Percentiles rank a stretch among this genome's conserved stretches.
These are phyloP conservation scores for Leucoraja erinaceus DNA, from an alignment of 2,113 vertebrate genomes.

Conservation along the genomic window DNA sequence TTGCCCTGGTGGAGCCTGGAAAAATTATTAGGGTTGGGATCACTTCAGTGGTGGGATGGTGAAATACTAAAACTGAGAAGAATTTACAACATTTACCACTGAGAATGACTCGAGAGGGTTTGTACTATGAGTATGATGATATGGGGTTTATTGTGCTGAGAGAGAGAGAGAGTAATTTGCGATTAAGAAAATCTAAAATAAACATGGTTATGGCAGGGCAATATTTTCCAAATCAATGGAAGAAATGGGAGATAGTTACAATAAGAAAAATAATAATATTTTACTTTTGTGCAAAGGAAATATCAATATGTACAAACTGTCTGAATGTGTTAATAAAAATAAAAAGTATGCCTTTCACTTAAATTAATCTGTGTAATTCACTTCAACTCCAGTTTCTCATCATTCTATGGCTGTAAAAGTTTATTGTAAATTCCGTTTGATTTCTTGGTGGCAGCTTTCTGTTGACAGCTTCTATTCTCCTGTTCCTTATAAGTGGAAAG, in stretches of 20 bases:
- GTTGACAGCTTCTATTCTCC: background rate
- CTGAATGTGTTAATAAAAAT: background rate
- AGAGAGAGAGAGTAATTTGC: background rate
- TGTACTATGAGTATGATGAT: background rate
- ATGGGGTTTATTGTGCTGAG: background rate
- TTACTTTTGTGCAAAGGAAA: conserved; percentile 2
- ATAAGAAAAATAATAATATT: background rate
- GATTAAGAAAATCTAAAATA: background rate
- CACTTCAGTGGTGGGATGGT: background rate
- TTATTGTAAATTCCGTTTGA: background rate
- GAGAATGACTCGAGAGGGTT: background rate
- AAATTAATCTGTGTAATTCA: background rate
- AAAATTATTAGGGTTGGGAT: background rate
- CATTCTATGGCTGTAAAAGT: background rate
- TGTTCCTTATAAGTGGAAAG: too few species aligned
- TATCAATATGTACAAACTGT: background rate
- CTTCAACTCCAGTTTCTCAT: background rate
- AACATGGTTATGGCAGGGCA: background rate
- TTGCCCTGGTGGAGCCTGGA: background rate
- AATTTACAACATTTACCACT: background rate
- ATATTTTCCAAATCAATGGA: too few species aligned
- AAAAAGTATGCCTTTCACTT: background rate
- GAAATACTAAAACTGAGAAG: background rate
- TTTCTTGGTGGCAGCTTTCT: background rate
- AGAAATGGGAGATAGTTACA: background rate